These are phyloP conservation scores for Pelmatolapia mariae DNA, from an alignment of 2,113 vertebrate genomes.

Conservation along the genomic window DNA sequence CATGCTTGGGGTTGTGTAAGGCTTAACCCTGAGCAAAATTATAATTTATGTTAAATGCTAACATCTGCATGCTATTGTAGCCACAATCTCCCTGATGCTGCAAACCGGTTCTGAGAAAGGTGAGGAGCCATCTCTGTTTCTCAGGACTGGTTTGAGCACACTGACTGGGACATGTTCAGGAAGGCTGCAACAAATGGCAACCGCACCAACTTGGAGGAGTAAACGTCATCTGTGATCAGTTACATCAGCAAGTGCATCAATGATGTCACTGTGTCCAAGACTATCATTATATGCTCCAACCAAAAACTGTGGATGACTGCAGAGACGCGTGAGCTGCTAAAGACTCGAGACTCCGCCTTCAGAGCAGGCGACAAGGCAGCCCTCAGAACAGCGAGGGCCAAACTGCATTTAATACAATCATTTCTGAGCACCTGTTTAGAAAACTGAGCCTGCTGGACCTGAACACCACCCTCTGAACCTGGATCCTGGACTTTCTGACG, in stretches of 20 bases:
- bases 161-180: background rate
- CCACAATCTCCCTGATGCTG: background rate
- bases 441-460: no score
- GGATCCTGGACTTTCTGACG: background rate
- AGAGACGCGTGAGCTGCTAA: background rate
- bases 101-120: background rate
- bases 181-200: background rate
- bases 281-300: background rate
- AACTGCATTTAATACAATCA: background rate
- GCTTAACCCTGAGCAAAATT: background rate
- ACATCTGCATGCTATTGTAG: background rate
- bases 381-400: background rate
- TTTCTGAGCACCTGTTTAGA: background rate
- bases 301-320: background rate
- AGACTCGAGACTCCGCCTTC: accelerated
- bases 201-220: accelerated
- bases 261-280: background rate
- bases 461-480: no score
- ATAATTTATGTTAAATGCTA: background rate
- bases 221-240: background rate
- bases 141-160: background rate
- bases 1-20: background rate
- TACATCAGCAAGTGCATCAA: background rate
- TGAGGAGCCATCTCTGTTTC: background rate
- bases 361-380: background rate